phyloP scores from a whole-genome alignment of 64 coral and sea anemone genomes.

The Stichodactyla helianthus region DNA sequence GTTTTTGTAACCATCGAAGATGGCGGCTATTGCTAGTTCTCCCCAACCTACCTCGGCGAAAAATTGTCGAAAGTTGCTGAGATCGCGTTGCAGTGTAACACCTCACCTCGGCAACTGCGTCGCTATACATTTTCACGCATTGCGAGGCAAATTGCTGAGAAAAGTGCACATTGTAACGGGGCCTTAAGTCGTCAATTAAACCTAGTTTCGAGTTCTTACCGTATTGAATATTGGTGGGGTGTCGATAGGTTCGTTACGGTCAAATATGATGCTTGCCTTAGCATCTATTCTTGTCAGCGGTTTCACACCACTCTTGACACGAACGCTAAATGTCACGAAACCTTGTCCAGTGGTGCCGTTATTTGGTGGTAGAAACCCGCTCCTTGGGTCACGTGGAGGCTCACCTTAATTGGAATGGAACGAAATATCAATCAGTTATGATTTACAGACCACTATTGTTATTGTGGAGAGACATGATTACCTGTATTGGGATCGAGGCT shows the following conservation, averaged over 20 bases:
- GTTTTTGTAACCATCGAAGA: too few species aligned
- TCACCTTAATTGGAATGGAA: conserved; percentile 29
- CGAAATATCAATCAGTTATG: neutral
- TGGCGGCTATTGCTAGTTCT: too few species aligned
- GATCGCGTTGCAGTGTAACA: too few species aligned
- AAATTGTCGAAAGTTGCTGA: too few species aligned
- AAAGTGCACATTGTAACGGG: too few species aligned
- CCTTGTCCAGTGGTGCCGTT: conserved; percentile 84
- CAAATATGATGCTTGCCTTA: conserved; percentile 78
- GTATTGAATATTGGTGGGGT: conserved; percentile 90
- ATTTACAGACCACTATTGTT: neutral
- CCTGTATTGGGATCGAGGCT: conserved; percentile 75
- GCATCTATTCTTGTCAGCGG: conserved; percentile 65
- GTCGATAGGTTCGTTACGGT: conserved; percentile 74
- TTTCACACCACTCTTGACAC: conserved; percentile 33
- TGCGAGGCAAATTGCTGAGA: too few species aligned
- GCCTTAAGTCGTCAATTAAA: neutral
- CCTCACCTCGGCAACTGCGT: too few species aligned
- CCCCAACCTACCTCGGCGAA: too few species aligned
- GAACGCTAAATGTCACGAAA: conserved; percentile 60
- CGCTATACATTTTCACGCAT: too few species aligned
- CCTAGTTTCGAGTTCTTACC: conserved; percentile 26
- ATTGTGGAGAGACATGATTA: neutral
- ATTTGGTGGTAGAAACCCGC: conserved; percentile 76
- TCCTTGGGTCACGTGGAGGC: conserved; percentile 54